phyloP scores from a whole-genome alignment of 2,113 vertebrate genomes.

The Protobothrops flavoviridis region DNA sequence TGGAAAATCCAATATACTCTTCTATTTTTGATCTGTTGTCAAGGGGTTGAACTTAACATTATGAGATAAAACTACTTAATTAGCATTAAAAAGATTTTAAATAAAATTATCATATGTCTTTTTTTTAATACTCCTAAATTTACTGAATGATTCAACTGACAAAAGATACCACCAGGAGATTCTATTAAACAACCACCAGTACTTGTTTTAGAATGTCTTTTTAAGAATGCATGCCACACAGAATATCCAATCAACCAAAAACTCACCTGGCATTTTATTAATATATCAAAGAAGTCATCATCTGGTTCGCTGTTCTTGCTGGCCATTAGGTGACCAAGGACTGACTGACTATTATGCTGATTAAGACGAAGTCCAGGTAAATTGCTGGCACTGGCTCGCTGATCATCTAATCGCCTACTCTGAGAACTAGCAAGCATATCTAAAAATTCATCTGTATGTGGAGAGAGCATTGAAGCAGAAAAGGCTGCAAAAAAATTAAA shows the following conservation, averaged over 20 bases:
- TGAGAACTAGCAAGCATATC: constrained; percentile 88
- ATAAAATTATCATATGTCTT: background rate
- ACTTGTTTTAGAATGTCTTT: background rate
- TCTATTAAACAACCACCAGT: background rate
- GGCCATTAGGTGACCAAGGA: constrained; percentile 81
- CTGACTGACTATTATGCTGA: constrained; percentile 66
- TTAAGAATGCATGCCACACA: background rate
- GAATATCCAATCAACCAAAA: background rate
- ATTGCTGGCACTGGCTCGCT: constrained; percentile 76
- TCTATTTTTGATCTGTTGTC: background rate
- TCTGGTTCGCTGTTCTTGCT: constrained; percentile 79
- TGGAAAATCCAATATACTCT: background rate
- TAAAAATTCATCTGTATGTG: constrained; percentile 84
- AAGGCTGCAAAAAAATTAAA: constrained; percentile 64
- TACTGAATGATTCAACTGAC: background rate
- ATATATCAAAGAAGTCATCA: constrained; percentile 92
- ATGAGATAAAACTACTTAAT: background rate
- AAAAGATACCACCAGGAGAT: background rate
- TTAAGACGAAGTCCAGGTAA: constrained; percentile 83
- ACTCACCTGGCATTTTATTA: constrained; percentile 90
- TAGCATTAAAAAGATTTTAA: background rate
- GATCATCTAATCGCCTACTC: constrained; percentile 83
- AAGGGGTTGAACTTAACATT: background rate
- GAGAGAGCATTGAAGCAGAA: constrained; percentile 74
- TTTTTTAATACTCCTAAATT: background rate